Conservation (phyloP, 2,113 vertebrate genomes). For the Macquaria australasica region DNA sequence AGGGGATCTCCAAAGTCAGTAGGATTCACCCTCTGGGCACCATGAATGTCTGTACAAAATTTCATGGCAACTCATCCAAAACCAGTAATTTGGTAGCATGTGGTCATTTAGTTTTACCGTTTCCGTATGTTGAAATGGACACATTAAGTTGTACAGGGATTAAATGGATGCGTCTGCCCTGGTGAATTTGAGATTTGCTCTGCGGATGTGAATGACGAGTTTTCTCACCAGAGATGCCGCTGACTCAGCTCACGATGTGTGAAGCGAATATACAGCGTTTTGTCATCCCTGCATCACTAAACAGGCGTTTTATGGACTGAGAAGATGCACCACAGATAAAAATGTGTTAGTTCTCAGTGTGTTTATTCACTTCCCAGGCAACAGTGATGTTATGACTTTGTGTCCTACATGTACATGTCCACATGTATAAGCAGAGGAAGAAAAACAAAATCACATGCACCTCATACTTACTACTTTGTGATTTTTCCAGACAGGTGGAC, state of each 20-base stretch:
- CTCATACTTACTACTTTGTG: slow-evolving; percentile 35
- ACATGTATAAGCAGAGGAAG: slow-evolving; percentile 39
- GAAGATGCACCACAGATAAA: slow-evolving; percentile 17
- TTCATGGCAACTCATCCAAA: too few relatives aligned
- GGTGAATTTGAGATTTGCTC: not conserved
- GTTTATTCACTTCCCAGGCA: slow-evolving; percentile 75
- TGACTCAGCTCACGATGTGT: not conserved
- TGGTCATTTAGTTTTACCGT: not conserved
- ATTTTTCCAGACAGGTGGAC: slow-evolving; percentile 30
- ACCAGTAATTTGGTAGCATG: not conserved
- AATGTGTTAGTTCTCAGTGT: slow-evolving; percentile 41
- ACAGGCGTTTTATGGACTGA: not conserved
- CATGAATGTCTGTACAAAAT: too few relatives aligned
- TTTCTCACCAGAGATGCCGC: not conserved
- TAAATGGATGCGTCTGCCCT: not conserved
- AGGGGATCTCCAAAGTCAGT: too few relatives aligned
- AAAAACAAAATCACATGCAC: slow-evolving; percentile 61
- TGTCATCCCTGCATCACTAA: not conserved
- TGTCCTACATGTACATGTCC: slow-evolving; percentile 41
- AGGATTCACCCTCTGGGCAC: too few relatives aligned
- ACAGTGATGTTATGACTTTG: slow-evolving; percentile 59
- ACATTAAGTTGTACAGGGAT: not conserved
- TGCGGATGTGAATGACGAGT: not conserved
- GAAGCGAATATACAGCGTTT: not conserved
- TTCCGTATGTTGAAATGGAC: not conserved